phyloP scores from a whole-genome alignment of 2,888 invertebrate species.

The Melangyna quadrimaculata region DNA sequence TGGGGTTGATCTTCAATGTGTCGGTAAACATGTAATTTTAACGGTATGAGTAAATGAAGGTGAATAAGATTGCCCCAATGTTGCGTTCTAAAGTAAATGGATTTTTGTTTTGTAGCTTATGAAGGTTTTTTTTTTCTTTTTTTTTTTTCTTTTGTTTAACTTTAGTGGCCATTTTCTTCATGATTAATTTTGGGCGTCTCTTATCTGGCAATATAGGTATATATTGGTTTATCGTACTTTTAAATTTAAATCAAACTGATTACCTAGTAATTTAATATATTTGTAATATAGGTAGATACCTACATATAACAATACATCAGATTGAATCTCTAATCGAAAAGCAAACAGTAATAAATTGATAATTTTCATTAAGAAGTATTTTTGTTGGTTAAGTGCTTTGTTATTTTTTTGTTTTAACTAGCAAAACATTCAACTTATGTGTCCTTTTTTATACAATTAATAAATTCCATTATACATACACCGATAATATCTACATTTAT shows the following conservation, averaged over 20 bases:
- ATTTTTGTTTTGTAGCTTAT: constrained; percentile 53
- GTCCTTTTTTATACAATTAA: not conserved
- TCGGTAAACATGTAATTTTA: constrained; percentile 62
- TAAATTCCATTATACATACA: not conserved
- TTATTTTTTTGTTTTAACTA: not conserved
- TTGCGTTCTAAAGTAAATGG: constrained; percentile 64
- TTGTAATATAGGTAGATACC: not conserved
- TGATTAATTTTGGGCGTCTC: constrained; percentile 69
- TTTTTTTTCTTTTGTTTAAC: constrained; percentile 59
- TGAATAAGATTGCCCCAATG: constrained; percentile 68
- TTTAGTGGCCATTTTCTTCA: constrained; percentile 67
- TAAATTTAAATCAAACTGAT: constrained; percentile 53
- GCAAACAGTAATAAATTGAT: not conserved
- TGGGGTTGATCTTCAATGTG: constrained; percentile 71
- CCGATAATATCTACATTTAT: not conserved
- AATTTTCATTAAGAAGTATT: not conserved
- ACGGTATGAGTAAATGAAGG: constrained; percentile 64
- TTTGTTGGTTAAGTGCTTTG: not conserved
- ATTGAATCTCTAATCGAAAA: not conserved
- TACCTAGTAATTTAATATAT: constrained; percentile 34
- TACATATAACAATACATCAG: not conserved
- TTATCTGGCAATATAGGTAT: constrained; percentile 49
- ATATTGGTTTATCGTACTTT: constrained; percentile 43
- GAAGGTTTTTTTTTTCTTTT: constrained; percentile 52
- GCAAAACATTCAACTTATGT: not conserved